These are phyloP conservation scores for Drosophila helvetica DNA, from an alignment of 2,888 invertebrate species.

Conservation along the genomic window DNA sequence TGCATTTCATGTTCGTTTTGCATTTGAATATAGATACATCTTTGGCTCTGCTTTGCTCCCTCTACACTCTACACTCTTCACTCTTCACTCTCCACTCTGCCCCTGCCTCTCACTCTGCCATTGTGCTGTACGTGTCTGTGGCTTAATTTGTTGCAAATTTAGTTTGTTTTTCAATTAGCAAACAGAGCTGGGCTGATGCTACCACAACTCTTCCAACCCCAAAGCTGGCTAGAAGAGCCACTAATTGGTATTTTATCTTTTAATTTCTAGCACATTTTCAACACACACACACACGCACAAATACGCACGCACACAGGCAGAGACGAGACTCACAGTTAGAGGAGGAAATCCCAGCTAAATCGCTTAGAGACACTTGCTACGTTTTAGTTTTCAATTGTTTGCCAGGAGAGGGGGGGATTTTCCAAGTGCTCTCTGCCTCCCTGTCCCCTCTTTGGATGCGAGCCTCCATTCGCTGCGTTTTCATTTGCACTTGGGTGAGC, in stretches of 20 bases:
- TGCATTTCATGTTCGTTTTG: constrained; percentile 29
- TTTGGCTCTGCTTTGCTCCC: neutral
- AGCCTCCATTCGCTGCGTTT: constrained; percentile 25
- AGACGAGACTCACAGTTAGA: constrained; percentile 2
- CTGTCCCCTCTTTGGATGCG: constrained; percentile 15
- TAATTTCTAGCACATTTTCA: constrained; percentile 63
- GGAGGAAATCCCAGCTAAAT: constrained; percentile 36
- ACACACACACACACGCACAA: constrained; percentile 19
- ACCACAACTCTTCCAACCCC: constrained; percentile 22
- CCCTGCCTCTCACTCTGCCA: neutral
- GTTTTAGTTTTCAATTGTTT: constrained; percentile 59
- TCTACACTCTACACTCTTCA: too few species aligned
- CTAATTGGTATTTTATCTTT: constrained; percentile 77
- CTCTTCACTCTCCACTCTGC: neutral
- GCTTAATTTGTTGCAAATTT: constrained; percentile 58
- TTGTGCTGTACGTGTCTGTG: constrained; percentile 63
- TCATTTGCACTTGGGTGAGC: constrained; percentile 48
- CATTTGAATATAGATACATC: constrained; percentile 23
- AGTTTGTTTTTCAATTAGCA: constrained; percentile 74
- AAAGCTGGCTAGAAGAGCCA: constrained; percentile 45
- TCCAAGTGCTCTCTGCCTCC: constrained; percentile 29
- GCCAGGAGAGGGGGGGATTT: constrained; percentile 38
- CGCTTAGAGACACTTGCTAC: constrained; percentile 47
- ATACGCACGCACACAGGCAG: constrained; percentile 6
- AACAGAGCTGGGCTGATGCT: constrained; percentile 29